Evolutionary conservation across 2,888 invertebrate species (phyloP).

Genomic region (Trachelus troglodyta): DNA sequence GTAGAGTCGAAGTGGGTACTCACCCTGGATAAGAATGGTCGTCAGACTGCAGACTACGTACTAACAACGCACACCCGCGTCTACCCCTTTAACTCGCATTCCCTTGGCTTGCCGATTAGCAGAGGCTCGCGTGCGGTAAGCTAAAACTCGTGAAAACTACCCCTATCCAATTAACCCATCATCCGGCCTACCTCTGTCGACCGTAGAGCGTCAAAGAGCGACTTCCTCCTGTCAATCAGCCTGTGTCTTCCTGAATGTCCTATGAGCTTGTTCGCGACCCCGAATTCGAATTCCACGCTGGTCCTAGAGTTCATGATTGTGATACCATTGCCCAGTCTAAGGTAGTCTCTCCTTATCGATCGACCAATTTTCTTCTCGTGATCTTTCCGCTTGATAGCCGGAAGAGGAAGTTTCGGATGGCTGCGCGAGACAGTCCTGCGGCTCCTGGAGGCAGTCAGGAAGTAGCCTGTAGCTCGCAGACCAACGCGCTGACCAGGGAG

Average conservation of each 20-base stretch:
- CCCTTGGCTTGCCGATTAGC: background rate
- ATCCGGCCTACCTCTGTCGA: conserved; percentile 6
- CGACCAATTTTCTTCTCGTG: background rate
- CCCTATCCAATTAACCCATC: conserved; percentile 39
- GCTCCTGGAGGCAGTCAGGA: background rate
- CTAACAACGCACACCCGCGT: background rate
- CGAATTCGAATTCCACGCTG: background rate
- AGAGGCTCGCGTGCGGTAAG: conserved; percentile 9
- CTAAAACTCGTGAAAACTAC: conserved; percentile 35
- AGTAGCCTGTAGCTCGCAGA: background rate
- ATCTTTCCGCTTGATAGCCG: background rate
- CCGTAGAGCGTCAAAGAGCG: conserved; percentile 14
- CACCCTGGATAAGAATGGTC: background rate
- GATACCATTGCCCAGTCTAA: background rate
- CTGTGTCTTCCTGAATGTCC: background rate
- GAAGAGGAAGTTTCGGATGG: background rate
- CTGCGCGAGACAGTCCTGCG: background rate
- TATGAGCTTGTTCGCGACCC: background rate
- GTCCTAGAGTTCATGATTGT: background rate
- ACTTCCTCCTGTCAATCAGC: background rate
- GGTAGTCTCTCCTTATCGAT: background rate
- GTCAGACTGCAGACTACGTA: background rate
- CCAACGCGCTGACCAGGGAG: background rate
- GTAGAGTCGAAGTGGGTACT: background rate
- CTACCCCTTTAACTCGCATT: conserved; percentile 4